These are phyloP conservation scores for Macrosiphum euphorbiae DNA, from an alignment of 2,888 invertebrate species.

Conservation along the genomic window DNA sequence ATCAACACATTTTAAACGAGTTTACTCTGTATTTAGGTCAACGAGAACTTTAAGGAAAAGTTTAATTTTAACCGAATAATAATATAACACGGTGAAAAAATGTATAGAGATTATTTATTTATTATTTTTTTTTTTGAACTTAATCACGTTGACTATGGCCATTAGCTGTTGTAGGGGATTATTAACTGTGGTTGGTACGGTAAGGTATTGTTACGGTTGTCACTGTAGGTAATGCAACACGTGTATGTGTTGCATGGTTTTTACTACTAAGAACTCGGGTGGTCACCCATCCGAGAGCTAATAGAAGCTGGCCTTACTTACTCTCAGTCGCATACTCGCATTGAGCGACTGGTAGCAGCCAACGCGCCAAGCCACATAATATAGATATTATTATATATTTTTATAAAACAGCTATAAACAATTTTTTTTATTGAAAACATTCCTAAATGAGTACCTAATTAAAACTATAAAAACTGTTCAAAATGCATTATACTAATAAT, in stretches of 20 bases:
- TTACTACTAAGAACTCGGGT: too few species aligned
- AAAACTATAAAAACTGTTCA: neutral
- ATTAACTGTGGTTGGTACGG: too few species aligned
- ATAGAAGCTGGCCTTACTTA: too few species aligned
- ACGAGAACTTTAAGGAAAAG: neutral
- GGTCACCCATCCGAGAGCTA: too few species aligned
- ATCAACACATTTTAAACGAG: conserved; percentile 3
- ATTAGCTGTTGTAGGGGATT: too few species aligned
- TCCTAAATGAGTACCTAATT: neutral
- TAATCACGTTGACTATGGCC: too few species aligned
- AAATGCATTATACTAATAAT: neutral
- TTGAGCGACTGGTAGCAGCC: too few species aligned
- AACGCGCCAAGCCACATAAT: neutral
- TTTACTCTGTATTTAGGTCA: conserved; percentile 26
- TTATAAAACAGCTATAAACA: neutral
- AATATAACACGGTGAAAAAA: neutral
- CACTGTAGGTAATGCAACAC: too few species aligned
- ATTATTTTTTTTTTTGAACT: too few species aligned
- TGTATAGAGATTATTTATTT: neutral
- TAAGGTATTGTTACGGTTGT: too few species aligned
- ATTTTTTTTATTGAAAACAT: neutral
- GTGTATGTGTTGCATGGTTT: too few species aligned
- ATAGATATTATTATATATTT: neutral
- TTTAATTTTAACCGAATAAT: neutral
- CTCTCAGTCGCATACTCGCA: too few species aligned